phyloP scores from a whole-genome alignment of 2,113 vertebrate genomes.

The Syrrhaptes paradoxus region DNA sequence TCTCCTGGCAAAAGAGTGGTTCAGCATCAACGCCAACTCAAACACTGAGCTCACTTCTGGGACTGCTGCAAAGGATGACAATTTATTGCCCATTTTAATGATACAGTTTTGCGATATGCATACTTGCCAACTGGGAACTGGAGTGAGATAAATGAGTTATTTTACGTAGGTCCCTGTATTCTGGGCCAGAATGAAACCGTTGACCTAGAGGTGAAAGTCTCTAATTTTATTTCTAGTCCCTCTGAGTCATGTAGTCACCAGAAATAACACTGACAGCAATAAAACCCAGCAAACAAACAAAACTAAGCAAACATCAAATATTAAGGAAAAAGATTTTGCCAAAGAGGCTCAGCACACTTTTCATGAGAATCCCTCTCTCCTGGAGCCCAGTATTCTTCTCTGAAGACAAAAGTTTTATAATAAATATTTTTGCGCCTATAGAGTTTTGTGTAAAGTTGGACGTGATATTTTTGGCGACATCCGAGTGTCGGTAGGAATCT shows the following conservation, averaged over 20 bases:
- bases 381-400: background rate
- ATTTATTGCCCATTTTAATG: slow-evolving; percentile 45
- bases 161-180: slow-evolving; percentile 49
- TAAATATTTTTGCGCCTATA: slow-evolving; percentile 40
- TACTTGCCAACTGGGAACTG: slow-evolving; percentile 52
- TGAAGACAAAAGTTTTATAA: slow-evolving; percentile 7
- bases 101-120: slow-evolving; percentile 32
- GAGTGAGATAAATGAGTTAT: slow-evolving; percentile 56
- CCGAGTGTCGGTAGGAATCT: slow-evolving; percentile 40
- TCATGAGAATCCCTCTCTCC: slow-evolving; percentile 1
- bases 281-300: slow-evolving; percentile 64
- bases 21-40: background rate
- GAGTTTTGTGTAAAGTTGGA: slow-evolving; percentile 26
- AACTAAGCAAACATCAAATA: slow-evolving; percentile 64
- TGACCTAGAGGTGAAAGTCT: slow-evolving; percentile 61
- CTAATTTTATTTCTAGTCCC: slow-evolving; percentile 62
- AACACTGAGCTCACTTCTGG: slow-evolving; percentile 56
- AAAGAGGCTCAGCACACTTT: slow-evolving; percentile 33
- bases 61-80: slow-evolving; percentile 37
- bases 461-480: slow-evolving; percentile 55
- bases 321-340: slow-evolving; percentile 29
- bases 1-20: background rate
- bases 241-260: slow-evolving; percentile 65
- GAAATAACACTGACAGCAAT: slow-evolving; percentile 65
- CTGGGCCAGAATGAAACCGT: slow-evolving; percentile 54